Base-by-base conservation (phyloP, 2,888 invertebrate species). In the Maniola hyperantus region DNA sequence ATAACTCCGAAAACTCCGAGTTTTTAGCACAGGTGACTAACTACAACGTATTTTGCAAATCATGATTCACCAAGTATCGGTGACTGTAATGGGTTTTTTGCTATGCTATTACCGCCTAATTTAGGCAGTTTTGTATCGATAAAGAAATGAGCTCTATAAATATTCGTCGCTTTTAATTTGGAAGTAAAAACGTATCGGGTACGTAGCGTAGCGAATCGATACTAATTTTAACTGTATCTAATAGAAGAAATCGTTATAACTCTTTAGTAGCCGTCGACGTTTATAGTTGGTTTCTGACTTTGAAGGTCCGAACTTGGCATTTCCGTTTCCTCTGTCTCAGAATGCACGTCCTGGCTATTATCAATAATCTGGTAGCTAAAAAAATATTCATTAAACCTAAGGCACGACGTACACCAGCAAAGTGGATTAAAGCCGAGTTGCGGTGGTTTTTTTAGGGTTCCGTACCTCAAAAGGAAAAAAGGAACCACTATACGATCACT, bases 31-130 rank as follows among this genome's bases (percentile, higher is more conserved):
- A 36, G 34, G 13, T 36, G 39, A 36, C 20, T 18, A 51, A 51
- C 13, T 51, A 13, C 5, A 18, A 18, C 11, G 11, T 39, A 39
- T 55, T 55, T 55, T 66, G 46, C 46, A 55, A 55, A 63, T 34
- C 34, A 54, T 46, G 63, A 63, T 55, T 54, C 54, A 63, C 54
- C 18, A 71, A 75, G 70, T 72, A 68, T 71, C 70, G 54, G 15
- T n/a, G 10, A 20, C 36, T 39, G 55, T 55, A 55, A 55, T 55
- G 18, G 55, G 36, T 55, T 55, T 39, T 54, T 55, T 55, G 55
- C 55, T 55, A 39, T 55, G 55, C 55, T 55, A 39, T 55, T 11
- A 18, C 15, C 34, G 34, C 5, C 34, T 54, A 36, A 54, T 34
- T 54, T 15, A 54, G 34, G 34, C 34, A 39, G 5, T 54, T 54